Percentiles rank a stretch among this genome's conserved stretches.
phyloP scores from a whole-genome alignment of 1,140 invertebrate species.

The Tetramorium alpestre region DNA sequence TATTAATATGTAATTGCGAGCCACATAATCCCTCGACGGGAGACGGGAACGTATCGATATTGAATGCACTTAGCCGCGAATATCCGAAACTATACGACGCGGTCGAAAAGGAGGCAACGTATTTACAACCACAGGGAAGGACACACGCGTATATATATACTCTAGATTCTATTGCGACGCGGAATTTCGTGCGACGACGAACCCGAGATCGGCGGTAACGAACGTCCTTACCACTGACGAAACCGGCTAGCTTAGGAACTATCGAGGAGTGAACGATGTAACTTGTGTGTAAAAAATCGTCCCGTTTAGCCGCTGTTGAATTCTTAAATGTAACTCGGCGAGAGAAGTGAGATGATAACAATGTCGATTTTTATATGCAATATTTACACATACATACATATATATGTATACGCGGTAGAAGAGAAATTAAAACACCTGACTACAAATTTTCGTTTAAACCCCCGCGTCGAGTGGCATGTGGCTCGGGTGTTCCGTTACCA shows the following conservation, averaged over 20 bases:
- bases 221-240: constrained; percentile 59
- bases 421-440: constrained; percentile 44
- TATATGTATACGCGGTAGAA: background rate
- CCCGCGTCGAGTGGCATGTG: constrained; percentile 69
- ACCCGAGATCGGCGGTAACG: constrained; percentile 67
- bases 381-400: constrained; percentile 26
- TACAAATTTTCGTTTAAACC: constrained; percentile 13
- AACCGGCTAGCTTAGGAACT: constrained; percentile 79
- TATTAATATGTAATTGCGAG: constrained; percentile 69
- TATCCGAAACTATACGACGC: background rate
- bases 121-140: constrained; percentile 61
- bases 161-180: constrained; percentile 58
- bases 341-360: constrained; percentile 17
- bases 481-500: constrained; percentile 64
- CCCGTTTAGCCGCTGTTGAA: constrained; percentile 31
- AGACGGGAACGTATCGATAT: constrained; percentile 3
- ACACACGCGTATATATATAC: background rate
- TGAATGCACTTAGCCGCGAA: background rate
- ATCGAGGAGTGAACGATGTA: constrained; percentile 74
- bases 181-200: constrained; percentile 66
- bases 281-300: constrained; percentile 46
- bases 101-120: constrained; percentile 28
- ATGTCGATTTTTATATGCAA: constrained; percentile 30
- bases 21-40: constrained; percentile 70
- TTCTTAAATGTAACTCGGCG: constrained; percentile 34